phyloP scores from a whole-genome alignment of 2,888 invertebrate species.

The Torymus aiolomorphi region DNA sequence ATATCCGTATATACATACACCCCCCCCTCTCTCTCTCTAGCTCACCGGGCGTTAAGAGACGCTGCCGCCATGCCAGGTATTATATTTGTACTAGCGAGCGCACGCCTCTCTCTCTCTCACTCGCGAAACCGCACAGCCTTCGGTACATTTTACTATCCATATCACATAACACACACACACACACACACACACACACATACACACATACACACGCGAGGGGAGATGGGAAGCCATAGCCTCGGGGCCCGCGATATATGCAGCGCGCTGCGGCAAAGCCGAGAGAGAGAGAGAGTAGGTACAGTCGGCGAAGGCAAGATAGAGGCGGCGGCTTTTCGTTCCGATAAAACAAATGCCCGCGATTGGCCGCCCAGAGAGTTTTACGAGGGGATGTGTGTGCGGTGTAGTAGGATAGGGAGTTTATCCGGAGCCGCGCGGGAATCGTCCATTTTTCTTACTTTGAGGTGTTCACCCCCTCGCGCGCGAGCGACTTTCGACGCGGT shows the following conservation, averaged over 20 bases:
- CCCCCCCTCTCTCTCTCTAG: too few species aligned
- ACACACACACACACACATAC: conserved; percentile 48
- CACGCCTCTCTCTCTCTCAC: conserved; percentile 16
- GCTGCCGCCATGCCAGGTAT: conserved; percentile 31
- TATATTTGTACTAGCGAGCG: conserved; percentile 42
- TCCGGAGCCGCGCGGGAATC: conserved; percentile 34
- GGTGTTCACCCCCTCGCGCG: neutral
- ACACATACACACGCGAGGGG: conserved; percentile 51
- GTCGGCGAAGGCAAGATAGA: conserved; percentile 34
- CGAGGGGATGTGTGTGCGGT: neutral
- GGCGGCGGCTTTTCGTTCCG: conserved; percentile 37
- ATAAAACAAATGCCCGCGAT: conserved; percentile 65
- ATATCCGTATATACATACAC: neutral
- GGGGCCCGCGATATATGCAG: conserved; percentile 58
- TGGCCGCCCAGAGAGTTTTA: conserved; percentile 50
- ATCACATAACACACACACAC: too few species aligned
- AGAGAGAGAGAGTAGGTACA: neutral
- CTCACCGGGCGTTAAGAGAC: conserved; percentile 35
- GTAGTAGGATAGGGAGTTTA: conserved; percentile 32
- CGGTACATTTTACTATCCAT: conserved; percentile 68
- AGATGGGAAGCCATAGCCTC: conserved; percentile 72
- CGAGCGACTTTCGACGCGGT: neutral
- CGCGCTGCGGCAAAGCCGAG: neutral
- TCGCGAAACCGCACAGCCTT: conserved; percentile 8
- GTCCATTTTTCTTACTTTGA: conserved; percentile 45